Base-by-base conservation (phyloP, 2,888 invertebrate species). In the Xylota segnis region DNA sequence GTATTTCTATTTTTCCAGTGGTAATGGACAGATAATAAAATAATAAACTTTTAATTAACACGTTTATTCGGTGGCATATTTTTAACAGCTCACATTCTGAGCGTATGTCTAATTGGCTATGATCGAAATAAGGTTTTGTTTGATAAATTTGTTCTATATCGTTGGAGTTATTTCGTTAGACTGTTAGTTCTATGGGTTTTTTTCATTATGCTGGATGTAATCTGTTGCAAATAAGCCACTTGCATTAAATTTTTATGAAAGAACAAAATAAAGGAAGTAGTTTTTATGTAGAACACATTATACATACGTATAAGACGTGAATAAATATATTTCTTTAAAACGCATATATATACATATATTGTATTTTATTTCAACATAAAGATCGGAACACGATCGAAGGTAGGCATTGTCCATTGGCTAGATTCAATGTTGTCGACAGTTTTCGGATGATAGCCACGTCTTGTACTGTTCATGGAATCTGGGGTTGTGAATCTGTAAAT, bases 261-360 rank as follows among this genome's bases (percentile, higher is more conserved):
- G 29, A 65, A 65, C 18, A 23, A 50, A n/a, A 29, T 10, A 66
- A 70, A 59, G 37, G 10, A 27, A 45, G 18, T 61, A 68, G 66
- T 40, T 65, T 59, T 32, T 74, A 66, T 65, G 70, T 76, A 71
- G 63, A 63, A 50, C 50, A 50, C 58, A 75, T 45, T 61, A 56
- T 63, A 78, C 56, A 54, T 75, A 56, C 68, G 70, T 82, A 71
- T 70, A 58, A 82, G 47, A 59, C 72, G 50, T 79, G 47, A 82
- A 82, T 76, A 82, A 82, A 82, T 76, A 82, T 76, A 82, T 82
- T 82, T 70, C 82, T 58, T 76, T 82, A 70, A 76, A 70, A 56
- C 34, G 45, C 14, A 81, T 16, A 29, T 10, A 23, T 2, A 23
- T 23, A n/a, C n/a, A n/a, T 23, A 3, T 23, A 2, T 23, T 23